Evolutionary conservation across 2,113 vertebrate species (phyloP), one percentile per base, ranked within the genome.

Genomic region (Dinomys branickii): DNA sequence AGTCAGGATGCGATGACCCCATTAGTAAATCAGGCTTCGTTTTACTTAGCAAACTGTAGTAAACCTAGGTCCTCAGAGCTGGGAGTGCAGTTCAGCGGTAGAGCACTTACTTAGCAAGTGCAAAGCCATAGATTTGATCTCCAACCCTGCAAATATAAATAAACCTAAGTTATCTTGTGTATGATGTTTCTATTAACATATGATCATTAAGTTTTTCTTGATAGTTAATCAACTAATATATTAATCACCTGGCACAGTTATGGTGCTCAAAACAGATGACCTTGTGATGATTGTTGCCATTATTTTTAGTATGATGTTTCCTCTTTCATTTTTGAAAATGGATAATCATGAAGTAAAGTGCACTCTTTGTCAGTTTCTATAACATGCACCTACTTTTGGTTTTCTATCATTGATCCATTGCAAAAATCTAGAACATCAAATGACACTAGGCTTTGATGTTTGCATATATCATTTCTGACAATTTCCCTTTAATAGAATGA

Each of bases 381-480:
- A 91, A 75, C 59, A 13, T 38, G 3, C 8, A 92, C 80, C 35
- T 2, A 35, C 26, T 94, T 58, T 19, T 47, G 78, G 44, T 87
- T 96, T 96, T 96, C 30, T 50, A 30, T 63, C 52, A 30, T 61
- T 56, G 88, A 87, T 38, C 6, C 47, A 75, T 44, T 67, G 85
- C 10, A 94, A 61, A 94, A 87, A 50, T 88, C 30, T 88, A 71
- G 63, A 93, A 87, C 17, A 41, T 73, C 85, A 22, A 54, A 17
- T 84, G 88, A 88, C 77, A 65, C 9, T 63, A 38, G 28, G 81
- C 20, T 33, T 71, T 28, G 22, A 0, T 41, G 35, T 91, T 92
- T 96, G 38, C 83, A 71, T 75, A 47, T 82, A 82, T 92, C 78
- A 89, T 95, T 96, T 92, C 69, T 85, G 84, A 33, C 35, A 14